Conservation (phyloP, 2,888 invertebrate genomes). For the Plagodis dolabraria region DNA sequence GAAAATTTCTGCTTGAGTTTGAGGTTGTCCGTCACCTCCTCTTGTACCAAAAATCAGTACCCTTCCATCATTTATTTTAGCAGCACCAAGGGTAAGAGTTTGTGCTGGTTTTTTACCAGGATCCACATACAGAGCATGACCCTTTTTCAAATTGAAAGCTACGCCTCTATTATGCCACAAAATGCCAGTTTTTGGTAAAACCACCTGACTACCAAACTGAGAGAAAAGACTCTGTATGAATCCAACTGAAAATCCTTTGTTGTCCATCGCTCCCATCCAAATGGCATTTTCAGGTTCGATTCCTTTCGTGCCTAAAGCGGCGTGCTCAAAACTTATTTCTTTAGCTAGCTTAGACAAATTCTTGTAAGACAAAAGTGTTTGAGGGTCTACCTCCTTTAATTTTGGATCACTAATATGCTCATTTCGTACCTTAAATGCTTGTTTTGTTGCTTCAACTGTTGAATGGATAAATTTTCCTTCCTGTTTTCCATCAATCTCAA, state of each 20-base stretch:
- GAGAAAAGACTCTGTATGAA: slow-evolving; percentile 75
- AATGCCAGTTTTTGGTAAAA: slow-evolving; percentile 73
- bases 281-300: slow-evolving; percentile 71
- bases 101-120: slow-evolving; percentile 76
- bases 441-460: slow-evolving; percentile 70
- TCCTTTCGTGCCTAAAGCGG: slow-evolving; percentile 48
- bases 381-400: slow-evolving; percentile 62
- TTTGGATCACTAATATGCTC: slow-evolving; percentile 68
- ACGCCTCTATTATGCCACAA: slow-evolving; percentile 74
- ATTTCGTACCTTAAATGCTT: slow-evolving; percentile 60
- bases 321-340: slow-evolving; percentile 52
- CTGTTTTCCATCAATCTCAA: slow-evolving; percentile 63
- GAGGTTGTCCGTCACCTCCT: slow-evolving; percentile 76
- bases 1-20: slow-evolving; percentile 75
- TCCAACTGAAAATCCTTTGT: slow-evolving; percentile 73
- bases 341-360: slow-evolving; percentile 59
- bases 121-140: slow-evolving; percentile 56
- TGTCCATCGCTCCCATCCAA: slow-evolving; percentile 78
- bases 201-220: slow-evolving; percentile 66
- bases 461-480: slow-evolving; percentile 71
- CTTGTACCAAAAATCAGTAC: slow-evolving; percentile 70
- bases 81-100: slow-evolving; percentile 72
- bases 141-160: slow-evolving; percentile 57
- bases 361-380: slow-evolving; percentile 53
- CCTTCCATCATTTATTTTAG: slow-evolving; percentile 69